Percentiles rank a stretch among this genome's conserved stretches.
These are phyloP conservation scores for Morinoia aosen DNA, from an alignment of 2,888 invertebrate species.

Conservation along the genomic window DNA sequence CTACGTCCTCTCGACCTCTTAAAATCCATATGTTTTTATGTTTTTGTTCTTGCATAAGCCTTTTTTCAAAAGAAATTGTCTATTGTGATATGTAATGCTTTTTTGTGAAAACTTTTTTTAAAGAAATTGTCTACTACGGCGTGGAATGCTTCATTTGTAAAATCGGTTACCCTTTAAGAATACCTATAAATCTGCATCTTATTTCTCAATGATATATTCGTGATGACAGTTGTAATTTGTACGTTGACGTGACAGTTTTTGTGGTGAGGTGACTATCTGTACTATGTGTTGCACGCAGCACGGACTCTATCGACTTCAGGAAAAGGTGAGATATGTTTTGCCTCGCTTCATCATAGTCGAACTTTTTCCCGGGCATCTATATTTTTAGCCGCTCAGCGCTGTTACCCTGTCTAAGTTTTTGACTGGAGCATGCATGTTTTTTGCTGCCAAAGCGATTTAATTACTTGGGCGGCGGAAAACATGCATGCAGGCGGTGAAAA, in stretches of 20 bases:
- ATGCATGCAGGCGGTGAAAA: no score
- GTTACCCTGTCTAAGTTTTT: no score
- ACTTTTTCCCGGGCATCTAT: no score
- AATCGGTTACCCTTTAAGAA: not conserved
- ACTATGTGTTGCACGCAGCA: not conserved
- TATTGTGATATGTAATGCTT: not conserved
- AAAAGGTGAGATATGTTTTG: not conserved
- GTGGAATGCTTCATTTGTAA: not conserved
- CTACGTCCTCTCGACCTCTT: not conserved
- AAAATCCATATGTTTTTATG: not conserved
- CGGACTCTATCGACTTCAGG: not conserved
- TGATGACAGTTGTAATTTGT: not conserved
- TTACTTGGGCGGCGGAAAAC: no score
- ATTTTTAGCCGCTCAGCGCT: no score
- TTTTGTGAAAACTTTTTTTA: no score
- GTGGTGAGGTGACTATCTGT: not conserved
- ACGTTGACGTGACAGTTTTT: not conserved
- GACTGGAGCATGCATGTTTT: no score
- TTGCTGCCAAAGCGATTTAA: no score
- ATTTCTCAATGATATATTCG: not conserved
- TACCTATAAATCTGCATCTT: not conserved
- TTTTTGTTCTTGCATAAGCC: not conserved
- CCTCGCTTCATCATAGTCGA: not conserved
- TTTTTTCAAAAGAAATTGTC: not conserved
- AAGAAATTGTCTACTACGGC: not conserved